Conservation (phyloP, 1,140 invertebrate species). For the Chironomus striatipennis region DNA sequence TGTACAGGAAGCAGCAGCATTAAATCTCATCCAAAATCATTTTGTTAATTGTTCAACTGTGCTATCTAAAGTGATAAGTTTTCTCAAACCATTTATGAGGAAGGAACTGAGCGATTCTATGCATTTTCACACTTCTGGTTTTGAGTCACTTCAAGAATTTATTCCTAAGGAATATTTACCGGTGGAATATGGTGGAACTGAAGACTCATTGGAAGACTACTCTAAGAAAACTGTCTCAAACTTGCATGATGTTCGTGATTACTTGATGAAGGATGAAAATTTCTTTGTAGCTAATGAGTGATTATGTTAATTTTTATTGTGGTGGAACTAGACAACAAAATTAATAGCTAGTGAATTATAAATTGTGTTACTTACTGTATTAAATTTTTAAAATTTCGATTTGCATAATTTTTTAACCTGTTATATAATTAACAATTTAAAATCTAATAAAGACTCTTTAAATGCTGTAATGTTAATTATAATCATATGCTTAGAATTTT, state of each 20-base stretch:
- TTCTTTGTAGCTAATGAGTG: not conserved
- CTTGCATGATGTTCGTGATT: not conserved
- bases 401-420: no score
- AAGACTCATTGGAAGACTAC: slow-evolving; percentile 40
- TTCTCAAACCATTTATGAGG: slow-evolving; percentile 62
- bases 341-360: no score
- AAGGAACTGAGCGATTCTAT: slow-evolving; percentile 53
- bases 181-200: slow-evolving; percentile 53
- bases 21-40: slow-evolving; percentile 55
- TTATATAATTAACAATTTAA: no score
- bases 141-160: slow-evolving; percentile 48
- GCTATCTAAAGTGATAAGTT: slow-evolving; percentile 56
- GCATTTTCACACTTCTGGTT: slow-evolving; percentile 36
- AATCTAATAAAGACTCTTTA: no score
- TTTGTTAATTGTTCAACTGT: slow-evolving; percentile 57
- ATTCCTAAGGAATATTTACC: slow-evolving; percentile 52
- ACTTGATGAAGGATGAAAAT: not conserved
- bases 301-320: no score
- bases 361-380: no score
- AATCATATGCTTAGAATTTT: no score
- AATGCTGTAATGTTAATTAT: no score
- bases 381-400: no score
- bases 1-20: slow-evolving; percentile 50
- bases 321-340: no score
- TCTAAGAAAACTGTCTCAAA: no score